These are phyloP conservation scores for Nothobranchius kuhntae DNA, from an alignment of 2,113 vertebrate species.

Conservation along the genomic window DNA sequence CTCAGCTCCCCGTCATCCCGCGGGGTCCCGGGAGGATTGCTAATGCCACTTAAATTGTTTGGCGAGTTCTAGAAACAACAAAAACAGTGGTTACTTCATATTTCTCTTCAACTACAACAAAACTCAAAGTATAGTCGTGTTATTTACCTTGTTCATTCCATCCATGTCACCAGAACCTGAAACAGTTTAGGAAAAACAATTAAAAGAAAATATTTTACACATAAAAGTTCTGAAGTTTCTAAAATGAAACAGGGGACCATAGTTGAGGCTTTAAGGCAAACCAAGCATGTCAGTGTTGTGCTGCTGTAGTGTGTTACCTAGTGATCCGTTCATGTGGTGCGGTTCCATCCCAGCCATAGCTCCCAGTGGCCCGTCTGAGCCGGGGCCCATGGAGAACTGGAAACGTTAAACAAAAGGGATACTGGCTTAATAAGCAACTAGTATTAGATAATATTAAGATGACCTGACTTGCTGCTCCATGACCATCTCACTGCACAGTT, in stretches of 20 bases:
- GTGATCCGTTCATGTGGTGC: conserved; percentile 96
- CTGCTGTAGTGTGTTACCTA: conserved; percentile 65
- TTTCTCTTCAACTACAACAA: not conserved
- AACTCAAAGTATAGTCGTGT: not conserved
- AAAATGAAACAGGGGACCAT: not conserved
- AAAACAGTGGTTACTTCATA: not conserved
- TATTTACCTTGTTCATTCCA: conserved; percentile 96
- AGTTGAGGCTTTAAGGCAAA: not conserved
- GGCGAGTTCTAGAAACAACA: conserved; percentile 90
- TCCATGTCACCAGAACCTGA: conserved; percentile 97
- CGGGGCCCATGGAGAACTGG: conserved; percentile 97
- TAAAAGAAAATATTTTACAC: conserved; percentile 19
- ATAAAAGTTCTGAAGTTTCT: not conserved
- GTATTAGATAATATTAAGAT: not conserved
- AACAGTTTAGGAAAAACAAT: not conserved
- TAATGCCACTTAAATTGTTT: conserved; percentile 99
- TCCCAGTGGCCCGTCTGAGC: conserved; percentile 96
- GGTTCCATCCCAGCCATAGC: conserved; percentile 99
- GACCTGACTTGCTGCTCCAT: not conserved
- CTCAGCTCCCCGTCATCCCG: conserved; percentile 95
- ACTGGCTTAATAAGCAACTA: not conserved
- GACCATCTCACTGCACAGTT: not conserved
- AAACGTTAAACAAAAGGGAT: conserved; percentile 7
- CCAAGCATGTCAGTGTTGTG: conserved; percentile 7
- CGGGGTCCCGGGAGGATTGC: conserved; percentile 97